Conservation (phyloP, 92 coral and sea anemone genomes). For the Heteractis magnifica region DNA sequence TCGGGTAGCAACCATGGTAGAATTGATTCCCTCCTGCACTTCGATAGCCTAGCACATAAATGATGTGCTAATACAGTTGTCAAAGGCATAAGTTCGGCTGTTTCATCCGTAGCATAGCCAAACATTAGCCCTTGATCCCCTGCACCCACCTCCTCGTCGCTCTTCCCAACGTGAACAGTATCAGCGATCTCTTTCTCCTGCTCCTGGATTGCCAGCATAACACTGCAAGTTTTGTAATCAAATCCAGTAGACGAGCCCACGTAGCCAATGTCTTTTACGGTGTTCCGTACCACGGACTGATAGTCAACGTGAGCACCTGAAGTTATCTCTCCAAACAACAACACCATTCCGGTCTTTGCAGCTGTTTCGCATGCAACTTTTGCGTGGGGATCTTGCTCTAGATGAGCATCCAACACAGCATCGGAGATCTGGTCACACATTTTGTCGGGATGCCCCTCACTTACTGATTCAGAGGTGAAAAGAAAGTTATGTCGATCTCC, state of each 20-base stretch:
- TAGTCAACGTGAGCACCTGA: conserved; percentile 75
- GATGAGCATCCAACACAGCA: conserved; percentile 85
- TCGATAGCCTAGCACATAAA: conserved; percentile 60
- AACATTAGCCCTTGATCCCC: conserved; percentile 92
- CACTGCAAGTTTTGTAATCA: conserved; percentile 89
- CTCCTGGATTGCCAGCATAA: conserved; percentile 71
- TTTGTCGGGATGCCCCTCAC: conserved; percentile 81
- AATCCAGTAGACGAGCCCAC: conserved; percentile 86
- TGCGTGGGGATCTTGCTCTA: conserved; percentile 72
- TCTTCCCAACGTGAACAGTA: conserved; percentile 59
- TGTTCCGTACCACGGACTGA: conserved; percentile 76
- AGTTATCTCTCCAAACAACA: conserved; percentile 82
- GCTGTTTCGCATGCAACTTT: conserved; percentile 91
- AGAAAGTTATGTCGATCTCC: conserved; percentile 66
- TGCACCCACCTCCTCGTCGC: conserved; percentile 71
- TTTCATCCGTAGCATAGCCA: conserved; percentile 88
- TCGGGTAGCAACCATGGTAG: conserved; percentile 85
- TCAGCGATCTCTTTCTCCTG: conserved; percentile 68
- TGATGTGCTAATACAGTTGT: conserved; percentile 79
- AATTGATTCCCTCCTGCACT: conserved; percentile 62
- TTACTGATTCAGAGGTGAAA: conserved; percentile 88
- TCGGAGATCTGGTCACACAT: conserved; percentile 93
- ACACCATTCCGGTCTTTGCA: conserved; percentile 73
- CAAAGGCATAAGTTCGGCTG: conserved; percentile 78
- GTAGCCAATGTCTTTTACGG: conserved; percentile 77